Evolutionary conservation across 2,888 invertebrate species (phyloP).

Genomic region (Folsomia manolachei): DNA sequence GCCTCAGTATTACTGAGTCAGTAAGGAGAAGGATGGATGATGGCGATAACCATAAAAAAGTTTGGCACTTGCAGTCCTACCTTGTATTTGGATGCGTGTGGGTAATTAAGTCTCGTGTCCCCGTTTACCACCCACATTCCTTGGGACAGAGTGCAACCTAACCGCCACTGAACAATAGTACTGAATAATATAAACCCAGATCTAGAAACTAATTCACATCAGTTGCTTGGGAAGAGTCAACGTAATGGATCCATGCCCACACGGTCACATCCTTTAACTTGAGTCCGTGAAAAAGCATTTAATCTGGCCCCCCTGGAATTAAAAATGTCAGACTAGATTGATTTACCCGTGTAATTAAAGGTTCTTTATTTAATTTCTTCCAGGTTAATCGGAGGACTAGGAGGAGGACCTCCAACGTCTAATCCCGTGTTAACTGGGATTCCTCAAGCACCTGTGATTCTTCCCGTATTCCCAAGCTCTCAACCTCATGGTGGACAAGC

Average conservation of each 20-base stretch:
- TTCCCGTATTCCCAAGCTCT: constrained; percentile 82
- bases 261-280: not conserved
- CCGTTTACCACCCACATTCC: too few relatives aligned
- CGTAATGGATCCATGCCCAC: not conserved
- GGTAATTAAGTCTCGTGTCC: not conserved
- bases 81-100: not conserved
- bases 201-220: not conserved
- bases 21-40: too few relatives aligned
- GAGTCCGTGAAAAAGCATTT: not conserved
- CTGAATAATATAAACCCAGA: not conserved
- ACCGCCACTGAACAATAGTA: too few relatives aligned
- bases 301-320: constrained; percentile 1
- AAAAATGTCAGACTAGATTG: constrained; percentile 18
- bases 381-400: constrained; percentile 49
- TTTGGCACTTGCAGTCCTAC: too few relatives aligned
- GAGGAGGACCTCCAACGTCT: constrained; percentile 37
- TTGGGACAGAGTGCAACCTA: too few relatives aligned
- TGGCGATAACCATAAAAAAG: too few relatives aligned
- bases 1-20: too few relatives aligned
- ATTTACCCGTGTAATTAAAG: constrained; percentile 10
- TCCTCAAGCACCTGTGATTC: constrained; percentile 66
- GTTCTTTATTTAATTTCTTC: constrained; percentile 14
- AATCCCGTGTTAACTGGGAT: constrained; percentile 48
- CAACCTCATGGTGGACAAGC: constrained; percentile 60
- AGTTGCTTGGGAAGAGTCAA: not conserved